phyloP scores from a whole-genome alignment of 2,797 vertebrate species.

The Centropyge bicolor region DNA sequence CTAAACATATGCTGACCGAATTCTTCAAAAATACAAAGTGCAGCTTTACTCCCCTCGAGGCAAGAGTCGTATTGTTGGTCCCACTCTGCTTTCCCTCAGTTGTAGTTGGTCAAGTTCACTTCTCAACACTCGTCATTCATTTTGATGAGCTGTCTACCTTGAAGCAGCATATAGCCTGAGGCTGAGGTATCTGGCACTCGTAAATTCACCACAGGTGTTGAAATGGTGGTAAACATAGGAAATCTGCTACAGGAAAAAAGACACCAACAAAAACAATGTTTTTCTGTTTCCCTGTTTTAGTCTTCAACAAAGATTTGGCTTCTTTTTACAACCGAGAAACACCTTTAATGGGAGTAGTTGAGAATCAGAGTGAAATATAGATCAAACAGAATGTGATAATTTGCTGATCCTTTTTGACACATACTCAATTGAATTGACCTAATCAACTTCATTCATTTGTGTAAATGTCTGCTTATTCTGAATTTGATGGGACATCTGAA shows the following conservation, averaged over 20 bases:
- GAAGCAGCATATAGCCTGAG: constrained; percentile 44
- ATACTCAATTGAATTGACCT: too few species aligned
- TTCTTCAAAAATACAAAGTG: constrained; percentile 44
- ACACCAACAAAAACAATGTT: constrained; percentile 11
- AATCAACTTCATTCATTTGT: too few species aligned
- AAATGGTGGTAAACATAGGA: constrained; percentile 33
- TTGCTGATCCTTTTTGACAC: too few species aligned
- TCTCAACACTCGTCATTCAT: constrained; percentile 50
- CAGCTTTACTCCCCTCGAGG: constrained; percentile 38
- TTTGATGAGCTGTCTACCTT: constrained; percentile 66
- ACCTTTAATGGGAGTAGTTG: background rate
- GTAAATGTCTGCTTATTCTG: too few species aligned
- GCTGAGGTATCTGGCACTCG: constrained; percentile 33
- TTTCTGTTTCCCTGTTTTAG: background rate
- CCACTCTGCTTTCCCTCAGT: constrained; percentile 29
- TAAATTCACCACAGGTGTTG: constrained; percentile 53
- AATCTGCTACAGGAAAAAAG: constrained; percentile 13
- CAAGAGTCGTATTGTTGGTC: constrained; percentile 27
- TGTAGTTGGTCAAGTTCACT: constrained; percentile 52
- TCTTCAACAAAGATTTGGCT: constrained; percentile 13
- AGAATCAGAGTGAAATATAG: too few species aligned
- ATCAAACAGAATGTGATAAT: too few species aligned
- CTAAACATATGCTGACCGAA: constrained; percentile 41
- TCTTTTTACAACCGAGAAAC: background rate
- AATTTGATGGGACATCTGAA: too few species aligned